These are phyloP conservation scores for Hippopotamyrus pictus DNA, from an alignment of 2,797 vertebrate genomes.

Conservation along the genomic window DNA sequence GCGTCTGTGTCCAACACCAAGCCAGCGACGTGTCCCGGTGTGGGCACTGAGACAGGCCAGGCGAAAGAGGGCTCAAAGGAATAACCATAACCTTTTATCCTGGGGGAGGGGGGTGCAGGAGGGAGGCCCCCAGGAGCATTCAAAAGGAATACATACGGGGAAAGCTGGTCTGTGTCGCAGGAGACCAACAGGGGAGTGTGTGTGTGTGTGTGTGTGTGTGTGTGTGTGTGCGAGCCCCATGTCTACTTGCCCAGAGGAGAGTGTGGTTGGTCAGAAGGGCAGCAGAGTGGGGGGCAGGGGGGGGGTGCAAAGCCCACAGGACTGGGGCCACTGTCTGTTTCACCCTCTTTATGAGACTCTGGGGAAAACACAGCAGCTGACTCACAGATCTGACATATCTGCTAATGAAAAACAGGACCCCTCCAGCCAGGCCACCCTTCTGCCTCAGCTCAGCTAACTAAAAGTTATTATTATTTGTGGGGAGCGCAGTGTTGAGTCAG, in stretches of 20 bases:
- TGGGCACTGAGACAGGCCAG: neutral
- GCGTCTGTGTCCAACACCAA: neutral
- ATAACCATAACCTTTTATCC: neutral
- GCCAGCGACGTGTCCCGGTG: neutral
- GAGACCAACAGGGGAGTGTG: neutral
- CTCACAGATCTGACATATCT: slow-evolving; percentile 59
- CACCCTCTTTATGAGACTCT: slow-evolving; percentile 30
- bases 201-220: neutral
- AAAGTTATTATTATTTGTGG: neutral
- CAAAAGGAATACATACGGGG: neutral
- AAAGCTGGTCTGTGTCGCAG: neutral
- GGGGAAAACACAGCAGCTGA: slow-evolving; percentile 41
- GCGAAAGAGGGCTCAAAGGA: neutral
- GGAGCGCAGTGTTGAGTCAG: neutral
- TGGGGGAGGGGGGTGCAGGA: neutral
- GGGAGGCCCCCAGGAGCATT: neutral
- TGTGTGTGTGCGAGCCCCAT: neutral
- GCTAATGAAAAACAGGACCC: slow-evolving; percentile 65
- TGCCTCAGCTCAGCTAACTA: slow-evolving; percentile 11
- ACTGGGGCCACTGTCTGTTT: slow-evolving; percentile 28
- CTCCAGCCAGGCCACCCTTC: slow-evolving; percentile 25
- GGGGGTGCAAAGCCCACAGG: slow-evolving; percentile 17
- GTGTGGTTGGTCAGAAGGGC: neutral
- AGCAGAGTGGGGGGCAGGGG: slow-evolving; percentile 11
- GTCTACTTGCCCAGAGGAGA: neutral